These are phyloP conservation scores for Theocolax elegans DNA, from an alignment of 1,140 invertebrate species.

Conservation along the genomic window DNA sequence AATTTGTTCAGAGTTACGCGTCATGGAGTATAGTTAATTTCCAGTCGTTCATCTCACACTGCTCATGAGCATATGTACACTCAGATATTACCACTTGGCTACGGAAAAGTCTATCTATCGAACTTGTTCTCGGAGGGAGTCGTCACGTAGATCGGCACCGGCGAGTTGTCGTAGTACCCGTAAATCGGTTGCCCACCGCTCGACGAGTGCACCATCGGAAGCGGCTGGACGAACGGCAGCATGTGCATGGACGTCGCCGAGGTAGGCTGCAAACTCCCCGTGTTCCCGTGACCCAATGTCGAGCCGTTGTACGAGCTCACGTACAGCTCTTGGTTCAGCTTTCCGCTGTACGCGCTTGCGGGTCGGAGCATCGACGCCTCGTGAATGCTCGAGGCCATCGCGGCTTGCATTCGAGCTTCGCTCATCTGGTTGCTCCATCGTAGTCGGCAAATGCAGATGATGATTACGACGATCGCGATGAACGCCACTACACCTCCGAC, in stretches of 20 bases:
- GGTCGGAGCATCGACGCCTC: conserved; percentile 62
- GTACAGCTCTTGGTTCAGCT: conserved; percentile 63
- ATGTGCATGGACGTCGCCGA: conserved; percentile 57
- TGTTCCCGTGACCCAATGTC: conserved; percentile 56
- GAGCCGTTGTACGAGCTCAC: conserved; percentile 62
- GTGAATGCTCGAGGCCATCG: conserved; percentile 60
- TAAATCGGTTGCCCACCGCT: conserved; percentile 59
- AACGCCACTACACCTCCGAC: conserved; percentile 91
- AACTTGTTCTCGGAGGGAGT: conserved; percentile 60
- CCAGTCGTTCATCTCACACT: too few species aligned
- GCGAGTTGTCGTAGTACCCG: conserved; percentile 60
- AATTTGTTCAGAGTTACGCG: too few species aligned
- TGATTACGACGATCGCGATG: conserved; percentile 86
- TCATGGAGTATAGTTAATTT: too few species aligned
- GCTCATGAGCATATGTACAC: too few species aligned
- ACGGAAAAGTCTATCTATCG: conserved; percentile 63
- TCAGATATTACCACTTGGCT: too few species aligned
- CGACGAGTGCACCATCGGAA: conserved; percentile 50
- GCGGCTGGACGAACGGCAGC: conserved; percentile 58
- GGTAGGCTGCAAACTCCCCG: conserved; percentile 16
- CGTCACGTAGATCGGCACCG: conserved; percentile 59
- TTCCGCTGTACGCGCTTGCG: conserved; percentile 59
- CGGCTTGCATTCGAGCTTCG: conserved; percentile 56
- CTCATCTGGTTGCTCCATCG: conserved; percentile 56
- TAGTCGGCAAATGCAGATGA: conserved; percentile 85